Evolutionary conservation across 1,140 invertebrate species (phyloP), one percentile per base, ranked within the genome.

Genomic region (Nixonia krombeini): DNA sequence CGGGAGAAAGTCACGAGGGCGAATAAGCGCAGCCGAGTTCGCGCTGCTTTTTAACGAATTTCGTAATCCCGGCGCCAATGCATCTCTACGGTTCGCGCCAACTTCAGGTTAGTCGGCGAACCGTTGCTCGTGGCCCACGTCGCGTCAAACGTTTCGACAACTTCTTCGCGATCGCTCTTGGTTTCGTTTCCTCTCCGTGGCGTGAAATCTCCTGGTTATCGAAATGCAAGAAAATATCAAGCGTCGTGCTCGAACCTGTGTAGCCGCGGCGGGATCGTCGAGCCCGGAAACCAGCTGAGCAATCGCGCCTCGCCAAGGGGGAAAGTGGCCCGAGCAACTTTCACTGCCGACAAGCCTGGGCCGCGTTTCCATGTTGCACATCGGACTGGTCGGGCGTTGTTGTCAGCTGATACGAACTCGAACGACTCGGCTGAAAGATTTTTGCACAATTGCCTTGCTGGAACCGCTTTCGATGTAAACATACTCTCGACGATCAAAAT

Each of bases 241-340:
- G 13, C 16, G 17, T 10, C 9, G 41, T 44, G 2, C 8, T 4
- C 2, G 28, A 12, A 8, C 9, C 31, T 28, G 46, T 12, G 52
- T 35, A 38, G 58, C 61, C 59, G 62, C 50, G 51, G 63, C 61
- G 65, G 45, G 67, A 66, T 70, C 25, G 44, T n/a, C n/a, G 44
- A 67, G 77, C 74, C 76, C 80, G 81, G 82, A 84, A 84, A 82
- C 78, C 73, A 73, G 68, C 63, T 72, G 78, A 72, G 70, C 57
- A 65, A 65, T 68, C 67, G 64, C 62, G 50, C 57, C 68, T 77
- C 72, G 70, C 69, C 64, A 67, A 31, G 73, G 75, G 82, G 79
- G 82, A 84, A 84, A 84, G 82, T 84, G 73, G 80, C 74, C 73
- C 57, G 69, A 73, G 72, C 79, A 83, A 80, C 82, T 84, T 84